These are phyloP conservation scores for Chloroclysta siterata DNA, from an alignment of 2,888 invertebrate genomes.

Conservation along the genomic window DNA sequence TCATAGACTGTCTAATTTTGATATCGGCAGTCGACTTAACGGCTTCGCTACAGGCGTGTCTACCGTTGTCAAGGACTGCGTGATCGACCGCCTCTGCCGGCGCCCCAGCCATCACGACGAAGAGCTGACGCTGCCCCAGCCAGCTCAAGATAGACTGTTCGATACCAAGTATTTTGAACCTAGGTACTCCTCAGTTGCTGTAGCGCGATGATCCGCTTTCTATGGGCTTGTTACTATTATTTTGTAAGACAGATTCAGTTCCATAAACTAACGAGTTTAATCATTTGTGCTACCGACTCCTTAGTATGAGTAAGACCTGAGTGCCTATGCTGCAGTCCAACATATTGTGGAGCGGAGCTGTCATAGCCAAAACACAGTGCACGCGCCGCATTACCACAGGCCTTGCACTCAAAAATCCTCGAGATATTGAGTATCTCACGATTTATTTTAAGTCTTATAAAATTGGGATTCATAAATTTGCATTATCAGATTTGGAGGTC, in stretches of 20 bases:
- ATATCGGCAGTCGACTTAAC: constrained; percentile 85
- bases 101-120: constrained; percentile 72
- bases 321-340: too few species aligned
- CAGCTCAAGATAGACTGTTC: constrained; percentile 75
- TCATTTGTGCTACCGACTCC: too few species aligned
- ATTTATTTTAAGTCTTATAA: too few species aligned
- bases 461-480: too few species aligned
- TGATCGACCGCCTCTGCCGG: constrained; percentile 86
- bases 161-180: constrained; percentile 88
- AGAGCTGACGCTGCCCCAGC: constrained; percentile 64
- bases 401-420: too few species aligned
- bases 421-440: too few species aligned
- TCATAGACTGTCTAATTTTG: background rate
- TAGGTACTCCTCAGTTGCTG: constrained; percentile 85
- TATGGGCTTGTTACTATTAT: constrained; percentile 43
- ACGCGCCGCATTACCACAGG: too few species aligned
- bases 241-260: constrained; percentile 15
- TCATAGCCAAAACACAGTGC: too few species aligned
- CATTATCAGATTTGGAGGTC: too few species aligned
- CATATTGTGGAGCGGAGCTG: too few species aligned
- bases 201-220: constrained; percentile 54
- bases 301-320: too few species aligned
- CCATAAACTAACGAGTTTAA: background rate
- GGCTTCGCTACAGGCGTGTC: constrained; percentile 89
- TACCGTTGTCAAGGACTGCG: constrained; percentile 88